Evolutionary conservation across 2,113 vertebrate genomes (phyloP).

Genomic region (Sporophila hypoxantha): DNA sequence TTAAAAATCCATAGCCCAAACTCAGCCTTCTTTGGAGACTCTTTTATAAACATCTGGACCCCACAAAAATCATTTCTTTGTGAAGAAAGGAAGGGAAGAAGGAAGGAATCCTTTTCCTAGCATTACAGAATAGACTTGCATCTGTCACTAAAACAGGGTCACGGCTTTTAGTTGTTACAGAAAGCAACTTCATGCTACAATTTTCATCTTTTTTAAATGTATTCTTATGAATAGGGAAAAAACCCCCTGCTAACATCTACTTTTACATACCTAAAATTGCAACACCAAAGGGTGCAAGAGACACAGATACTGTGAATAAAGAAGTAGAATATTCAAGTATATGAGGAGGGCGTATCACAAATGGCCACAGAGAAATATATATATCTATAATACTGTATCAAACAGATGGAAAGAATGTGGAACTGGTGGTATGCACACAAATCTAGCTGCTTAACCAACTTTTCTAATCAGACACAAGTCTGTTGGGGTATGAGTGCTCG

Average conservation of each 20-base stretch:
- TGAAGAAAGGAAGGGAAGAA: conserved; percentile 36
- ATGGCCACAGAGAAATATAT: conserved; percentile 88
- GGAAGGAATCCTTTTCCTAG: conserved; percentile 68
- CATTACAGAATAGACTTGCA: conserved; percentile 76
- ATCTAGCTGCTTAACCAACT: conserved; percentile 76
- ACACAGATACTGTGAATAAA: conserved; percentile 87
- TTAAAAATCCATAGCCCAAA: conserved; percentile 50
- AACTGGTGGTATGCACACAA: conserved; percentile 76
- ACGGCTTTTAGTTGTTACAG: conserved; percentile 76
- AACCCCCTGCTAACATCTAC: conserved; percentile 93
- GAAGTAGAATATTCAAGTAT: conserved; percentile 88
- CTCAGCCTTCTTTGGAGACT: conserved; percentile 57
- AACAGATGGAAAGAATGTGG: conserved; percentile 81
- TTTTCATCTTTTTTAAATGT: conserved; percentile 72
- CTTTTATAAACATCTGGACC: conserved; percentile 54
- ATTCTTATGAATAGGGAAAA: conserved; percentile 87
- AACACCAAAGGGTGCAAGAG: conserved; percentile 83
- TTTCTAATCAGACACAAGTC: conserved; percentile 68
- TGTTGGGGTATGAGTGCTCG: conserved; percentile 56
- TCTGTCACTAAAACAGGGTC: conserved; percentile 79
- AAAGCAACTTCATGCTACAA: conserved; percentile 84
- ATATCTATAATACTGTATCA: conserved; percentile 87
- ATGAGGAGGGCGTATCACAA: conserved; percentile 87
- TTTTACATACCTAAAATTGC: conserved; percentile 96
- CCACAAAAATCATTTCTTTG: conserved; percentile 55